Conservation (phyloP, 2,797 vertebrate species). For the Anolis apletophallus region DNA sequence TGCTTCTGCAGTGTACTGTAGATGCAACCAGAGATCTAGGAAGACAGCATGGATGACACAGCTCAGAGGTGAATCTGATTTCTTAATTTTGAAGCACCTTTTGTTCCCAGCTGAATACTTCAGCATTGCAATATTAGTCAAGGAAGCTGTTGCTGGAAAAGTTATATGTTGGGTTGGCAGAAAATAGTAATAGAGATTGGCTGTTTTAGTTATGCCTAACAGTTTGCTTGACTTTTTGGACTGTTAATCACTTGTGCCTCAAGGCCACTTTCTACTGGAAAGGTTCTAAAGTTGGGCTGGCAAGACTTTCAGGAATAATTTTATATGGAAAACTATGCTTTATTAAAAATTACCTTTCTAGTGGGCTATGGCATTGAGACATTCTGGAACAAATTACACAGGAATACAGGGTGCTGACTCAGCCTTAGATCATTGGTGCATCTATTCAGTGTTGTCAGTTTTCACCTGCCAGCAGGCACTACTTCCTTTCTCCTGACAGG, state of each 20-base stretch:
- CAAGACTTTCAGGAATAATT: neutral
- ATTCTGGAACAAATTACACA: neutral
- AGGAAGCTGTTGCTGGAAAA: neutral
- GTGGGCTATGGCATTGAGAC: neutral
- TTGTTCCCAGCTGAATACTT: neutral
- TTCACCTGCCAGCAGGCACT: neutral
- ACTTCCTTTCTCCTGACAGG: neutral
- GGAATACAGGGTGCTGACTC: neutral
- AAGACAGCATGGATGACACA: neutral
- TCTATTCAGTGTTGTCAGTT: neutral
- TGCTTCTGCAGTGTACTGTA: no score
- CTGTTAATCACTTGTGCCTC: neutral
- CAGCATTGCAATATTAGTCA: neutral
- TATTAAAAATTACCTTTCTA: conserved; percentile 1
- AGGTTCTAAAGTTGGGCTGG: neutral
- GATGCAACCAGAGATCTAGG: no score
- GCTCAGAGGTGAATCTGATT: neutral
- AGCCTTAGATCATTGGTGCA: neutral
- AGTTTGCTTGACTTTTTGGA: neutral
- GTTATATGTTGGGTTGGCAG: neutral
- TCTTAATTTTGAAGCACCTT: neutral
- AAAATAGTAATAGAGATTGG: neutral
- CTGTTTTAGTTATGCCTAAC: neutral
- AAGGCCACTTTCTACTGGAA: neutral
- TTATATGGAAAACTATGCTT: neutral